A percentile compares a stretch with the other conserved stretches of the same genome.
Evolutionary conservation across 2,797 vertebrate genomes (phyloP).

Genomic region (Chloroceryle amazona): DNA sequence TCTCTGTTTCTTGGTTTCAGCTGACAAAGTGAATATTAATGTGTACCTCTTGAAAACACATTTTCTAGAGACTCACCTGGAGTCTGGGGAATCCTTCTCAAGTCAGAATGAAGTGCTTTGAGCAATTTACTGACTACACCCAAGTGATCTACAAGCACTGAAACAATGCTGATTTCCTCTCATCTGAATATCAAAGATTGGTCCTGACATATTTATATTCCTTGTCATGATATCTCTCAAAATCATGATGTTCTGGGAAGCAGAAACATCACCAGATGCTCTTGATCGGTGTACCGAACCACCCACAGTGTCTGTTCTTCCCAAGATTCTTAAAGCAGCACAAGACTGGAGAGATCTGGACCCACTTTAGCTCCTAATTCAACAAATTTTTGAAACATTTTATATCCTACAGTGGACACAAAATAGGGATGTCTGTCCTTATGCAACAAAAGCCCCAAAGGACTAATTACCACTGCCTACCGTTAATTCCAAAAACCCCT

Average conservation of each 20-base stretch:
- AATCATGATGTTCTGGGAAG: not conserved
- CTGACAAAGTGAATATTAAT: not conserved
- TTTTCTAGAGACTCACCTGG: not conserved
- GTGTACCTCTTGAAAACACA: not conserved
- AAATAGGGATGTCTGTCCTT: not conserved
- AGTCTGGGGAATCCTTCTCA: not conserved
- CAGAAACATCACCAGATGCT: not conserved
- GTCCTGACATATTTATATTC: not conserved
- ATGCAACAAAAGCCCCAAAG: not conserved
- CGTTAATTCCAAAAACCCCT: not conserved
- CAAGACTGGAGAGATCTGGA: not conserved
- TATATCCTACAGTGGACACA: not conserved
- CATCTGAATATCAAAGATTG: not conserved
- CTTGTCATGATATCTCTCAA: not conserved
- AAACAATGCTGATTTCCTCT: not conserved
- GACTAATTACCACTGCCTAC: not conserved
- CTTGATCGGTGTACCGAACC: not conserved
- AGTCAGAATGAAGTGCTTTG: not conserved
- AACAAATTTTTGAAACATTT: not conserved
- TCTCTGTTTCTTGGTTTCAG: not conserved
- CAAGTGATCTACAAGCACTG: not conserved
- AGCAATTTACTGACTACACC: not conserved
- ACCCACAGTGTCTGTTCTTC: not conserved
- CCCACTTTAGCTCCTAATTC: not conserved
- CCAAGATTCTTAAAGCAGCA: not conserved